A percentile compares a stretch with the other conserved stretches of the same genome.
Evolutionary conservation across 2,888 invertebrate species (phyloP).

Genomic region (Peribatodes rhomboidaria): DNA sequence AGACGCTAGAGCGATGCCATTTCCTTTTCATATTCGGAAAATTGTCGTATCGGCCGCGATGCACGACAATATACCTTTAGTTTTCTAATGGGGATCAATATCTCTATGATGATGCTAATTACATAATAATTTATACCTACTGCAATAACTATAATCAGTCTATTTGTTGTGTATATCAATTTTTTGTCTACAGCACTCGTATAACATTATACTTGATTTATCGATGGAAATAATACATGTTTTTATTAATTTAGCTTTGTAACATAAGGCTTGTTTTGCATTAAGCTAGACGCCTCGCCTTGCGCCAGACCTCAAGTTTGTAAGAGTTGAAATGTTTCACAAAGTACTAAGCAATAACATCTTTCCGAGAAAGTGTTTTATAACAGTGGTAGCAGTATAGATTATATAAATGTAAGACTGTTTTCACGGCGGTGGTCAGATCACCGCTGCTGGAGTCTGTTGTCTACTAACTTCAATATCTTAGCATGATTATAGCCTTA

Average conservation of each 20-base stretch:
- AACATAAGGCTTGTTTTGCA: not conserved
- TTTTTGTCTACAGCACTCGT: too few relatives aligned
- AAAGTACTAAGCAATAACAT: constrained; percentile 27
- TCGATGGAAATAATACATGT: not conserved
- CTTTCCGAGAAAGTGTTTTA: constrained; percentile 33
- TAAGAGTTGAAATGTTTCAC: not conserved
- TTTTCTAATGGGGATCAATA: not conserved
- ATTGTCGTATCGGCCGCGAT: too few relatives aligned
- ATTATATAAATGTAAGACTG: constrained; percentile 69
- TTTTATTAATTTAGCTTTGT: not conserved
- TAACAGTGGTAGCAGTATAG: constrained; percentile 30
- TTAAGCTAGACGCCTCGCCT: not conserved
- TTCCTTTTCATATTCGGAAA: too few relatives aligned
- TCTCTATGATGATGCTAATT: not conserved
- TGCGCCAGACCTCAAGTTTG: constrained; percentile 21
- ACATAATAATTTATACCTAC: too few relatives aligned
- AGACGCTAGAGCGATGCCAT: too few relatives aligned
- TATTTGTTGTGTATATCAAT: too few relatives aligned
- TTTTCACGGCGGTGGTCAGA: constrained; percentile 76
- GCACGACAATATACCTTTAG: too few relatives aligned
- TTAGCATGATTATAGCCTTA: constrained; percentile 41
- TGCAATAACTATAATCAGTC: too few relatives aligned
- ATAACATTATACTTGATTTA: too few relatives aligned
- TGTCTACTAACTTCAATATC: constrained; percentile 67
- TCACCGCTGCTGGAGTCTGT: constrained; percentile 79